These are phyloP conservation scores for Eulacestoma nigropectus DNA, from an alignment of 2,113 vertebrate species.

Conservation along the genomic window DNA sequence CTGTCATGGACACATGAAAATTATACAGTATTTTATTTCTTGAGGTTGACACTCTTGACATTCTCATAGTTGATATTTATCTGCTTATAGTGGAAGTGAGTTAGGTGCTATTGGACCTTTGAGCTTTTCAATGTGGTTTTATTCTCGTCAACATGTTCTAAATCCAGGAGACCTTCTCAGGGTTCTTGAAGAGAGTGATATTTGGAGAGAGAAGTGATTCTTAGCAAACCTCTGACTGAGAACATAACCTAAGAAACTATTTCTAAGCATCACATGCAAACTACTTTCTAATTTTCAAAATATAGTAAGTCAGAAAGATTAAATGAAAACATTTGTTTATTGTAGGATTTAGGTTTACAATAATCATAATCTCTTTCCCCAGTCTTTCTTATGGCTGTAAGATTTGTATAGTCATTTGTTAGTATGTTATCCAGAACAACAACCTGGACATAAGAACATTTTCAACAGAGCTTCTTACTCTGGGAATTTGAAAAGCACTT, in stretches of 20 bases:
- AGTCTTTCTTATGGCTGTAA: neutral
- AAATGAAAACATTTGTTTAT: neutral
- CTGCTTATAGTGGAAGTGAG: neutral
- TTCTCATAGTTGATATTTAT: neutral
- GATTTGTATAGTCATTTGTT: neutral
- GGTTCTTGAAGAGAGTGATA: neutral
- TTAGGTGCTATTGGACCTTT: neutral
- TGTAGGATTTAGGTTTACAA: neutral
- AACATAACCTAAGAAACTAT: neutral
- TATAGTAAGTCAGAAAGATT: neutral
- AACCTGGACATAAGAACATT: neutral
- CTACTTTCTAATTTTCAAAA: neutral
- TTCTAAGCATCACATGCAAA: neutral
- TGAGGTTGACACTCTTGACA: neutral
- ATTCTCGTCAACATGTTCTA: neutral
- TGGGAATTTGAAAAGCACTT: constrained; percentile 28
- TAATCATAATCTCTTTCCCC: neutral
- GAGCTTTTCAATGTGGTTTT: neutral
- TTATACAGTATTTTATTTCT: neutral
- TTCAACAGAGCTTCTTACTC: neutral
- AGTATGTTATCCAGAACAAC: neutral
- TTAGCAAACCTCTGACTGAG: neutral
- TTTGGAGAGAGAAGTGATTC: neutral
- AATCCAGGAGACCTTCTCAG: neutral
- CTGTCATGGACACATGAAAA: neutral